These are phyloP conservation scores for Boulengeromyrus knoepffleri DNA, from an alignment of 2,113 vertebrate genomes.

Conservation along the genomic window DNA sequence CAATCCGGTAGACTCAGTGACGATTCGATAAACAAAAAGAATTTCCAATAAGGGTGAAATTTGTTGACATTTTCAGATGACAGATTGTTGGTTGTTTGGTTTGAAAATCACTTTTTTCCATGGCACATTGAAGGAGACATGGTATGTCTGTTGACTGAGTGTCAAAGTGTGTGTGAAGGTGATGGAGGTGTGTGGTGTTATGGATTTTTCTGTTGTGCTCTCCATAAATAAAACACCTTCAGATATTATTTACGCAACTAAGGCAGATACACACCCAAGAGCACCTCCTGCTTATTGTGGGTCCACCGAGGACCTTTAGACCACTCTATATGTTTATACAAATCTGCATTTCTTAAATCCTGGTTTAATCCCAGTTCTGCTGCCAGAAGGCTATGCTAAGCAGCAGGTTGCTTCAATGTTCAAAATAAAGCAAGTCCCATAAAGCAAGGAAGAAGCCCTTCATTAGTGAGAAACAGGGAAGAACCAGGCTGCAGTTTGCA, in stretches of 20 bases:
- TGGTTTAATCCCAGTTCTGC: too few species aligned
- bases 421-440: too few species aligned
- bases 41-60: background rate
- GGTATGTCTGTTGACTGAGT: background rate
- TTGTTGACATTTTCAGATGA: conserved; percentile 15
- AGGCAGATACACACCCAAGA: background rate
- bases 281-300: background rate
- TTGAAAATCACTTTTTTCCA: background rate
- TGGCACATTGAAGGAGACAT: background rate
- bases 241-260: background rate
- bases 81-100: conserved; percentile 3
- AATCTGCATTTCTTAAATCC: too few species aligned
- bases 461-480: too few species aligned
- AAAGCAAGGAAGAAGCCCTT: too few species aligned
- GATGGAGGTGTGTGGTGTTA: background rate
- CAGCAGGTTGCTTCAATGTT: too few species aligned
- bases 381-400: too few species aligned
- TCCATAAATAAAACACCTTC: background rate
- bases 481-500: too few species aligned
- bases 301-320: background rate
- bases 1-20: background rate
- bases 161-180: background rate
- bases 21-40: background rate
- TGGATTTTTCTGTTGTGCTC: background rate
- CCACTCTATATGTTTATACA: too few species aligned